phyloP scores from a whole-genome alignment of 2,888 invertebrate genomes.

The Anoncus sp. region DNA sequence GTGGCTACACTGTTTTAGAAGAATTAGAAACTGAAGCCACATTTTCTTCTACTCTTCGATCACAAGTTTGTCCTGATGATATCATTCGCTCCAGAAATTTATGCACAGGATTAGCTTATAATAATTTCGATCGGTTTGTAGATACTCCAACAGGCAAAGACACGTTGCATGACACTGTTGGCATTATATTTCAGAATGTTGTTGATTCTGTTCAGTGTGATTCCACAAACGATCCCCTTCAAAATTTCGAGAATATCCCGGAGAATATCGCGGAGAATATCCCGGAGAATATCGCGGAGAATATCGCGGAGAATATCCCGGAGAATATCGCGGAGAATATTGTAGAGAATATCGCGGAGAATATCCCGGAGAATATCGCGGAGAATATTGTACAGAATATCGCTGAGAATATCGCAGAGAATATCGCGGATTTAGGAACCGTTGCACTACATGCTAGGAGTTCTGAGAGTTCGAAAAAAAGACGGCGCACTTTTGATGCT shows the following conservation, averaged over 20 bases:
- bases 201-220: conserved; percentile 18
- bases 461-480: conserved; percentile 73
- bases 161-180: conserved; percentile 60
- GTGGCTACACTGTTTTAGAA: conserved; percentile 67
- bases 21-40: conserved; percentile 65
- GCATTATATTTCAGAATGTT: conserved; percentile 50
- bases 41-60: conserved; percentile 39
- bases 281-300: neutral
- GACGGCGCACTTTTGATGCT: conserved; percentile 59
- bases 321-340: no score
- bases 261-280: neutral
- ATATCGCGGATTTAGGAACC: conserved; percentile 6
- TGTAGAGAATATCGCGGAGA: no score
- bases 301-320: neutral
- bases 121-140: conserved; percentile 64
- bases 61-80: conserved; percentile 61
- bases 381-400: no score
- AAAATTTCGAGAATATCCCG: neutral
- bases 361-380: no score
- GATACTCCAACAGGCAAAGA: conserved; percentile 64
- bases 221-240: conserved; percentile 16
- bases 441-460: conserved; percentile 14
- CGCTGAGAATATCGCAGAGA: neutral
- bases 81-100: conserved; percentile 49
- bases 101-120: conserved; percentile 61